phyloP scores from a whole-genome alignment of 2,888 invertebrate genomes.

The Cactoblastis cactorum region DNA sequence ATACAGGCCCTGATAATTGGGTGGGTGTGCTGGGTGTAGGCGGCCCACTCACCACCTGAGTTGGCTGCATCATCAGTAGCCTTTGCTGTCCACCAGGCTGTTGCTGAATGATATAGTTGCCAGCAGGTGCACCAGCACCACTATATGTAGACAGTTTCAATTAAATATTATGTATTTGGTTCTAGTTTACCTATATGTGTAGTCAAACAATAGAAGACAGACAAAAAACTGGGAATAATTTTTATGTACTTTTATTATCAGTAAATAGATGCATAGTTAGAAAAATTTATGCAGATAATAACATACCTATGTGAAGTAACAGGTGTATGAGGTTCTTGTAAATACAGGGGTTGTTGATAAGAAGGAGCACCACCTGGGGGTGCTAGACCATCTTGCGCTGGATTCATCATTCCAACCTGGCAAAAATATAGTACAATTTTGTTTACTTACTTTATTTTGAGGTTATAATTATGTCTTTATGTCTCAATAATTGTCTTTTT shows the following conservation, averaged over 20 bases:
- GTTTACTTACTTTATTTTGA: not conserved
- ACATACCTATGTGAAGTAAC: slow-evolving; percentile 67
- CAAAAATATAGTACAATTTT: slow-evolving; percentile 28
- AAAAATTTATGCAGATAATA: too few relatives aligned
- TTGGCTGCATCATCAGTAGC: slow-evolving; percentile 76
- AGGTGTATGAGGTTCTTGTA: slow-evolving; percentile 78
- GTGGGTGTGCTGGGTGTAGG: slow-evolving; percentile 68
- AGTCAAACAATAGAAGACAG: too few relatives aligned
- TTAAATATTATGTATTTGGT: too few relatives aligned
- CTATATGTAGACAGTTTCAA: slow-evolving; percentile 34
- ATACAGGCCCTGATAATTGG: slow-evolving; percentile 55
- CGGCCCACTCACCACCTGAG: slow-evolving; percentile 70
- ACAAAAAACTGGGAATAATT: too few relatives aligned
- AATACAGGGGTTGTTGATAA: slow-evolving; percentile 86
- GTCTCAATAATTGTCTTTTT: too few relatives aligned
- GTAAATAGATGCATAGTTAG: too few relatives aligned
- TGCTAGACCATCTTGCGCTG: slow-evolving; percentile 80
- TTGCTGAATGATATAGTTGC: slow-evolving; percentile 80
- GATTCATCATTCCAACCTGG: slow-evolving; percentile 81
- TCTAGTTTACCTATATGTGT: too few relatives aligned
- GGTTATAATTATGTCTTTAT: not conserved
- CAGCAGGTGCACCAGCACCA: slow-evolving; percentile 76
- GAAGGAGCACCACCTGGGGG: slow-evolving; percentile 80
- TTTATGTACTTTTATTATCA: too few relatives aligned
- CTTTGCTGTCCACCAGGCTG: slow-evolving; percentile 78